Evolutionary conservation across 2,888 invertebrate genomes (phyloP).

Genomic region (Aphidoletes aphidimyza): DNA sequence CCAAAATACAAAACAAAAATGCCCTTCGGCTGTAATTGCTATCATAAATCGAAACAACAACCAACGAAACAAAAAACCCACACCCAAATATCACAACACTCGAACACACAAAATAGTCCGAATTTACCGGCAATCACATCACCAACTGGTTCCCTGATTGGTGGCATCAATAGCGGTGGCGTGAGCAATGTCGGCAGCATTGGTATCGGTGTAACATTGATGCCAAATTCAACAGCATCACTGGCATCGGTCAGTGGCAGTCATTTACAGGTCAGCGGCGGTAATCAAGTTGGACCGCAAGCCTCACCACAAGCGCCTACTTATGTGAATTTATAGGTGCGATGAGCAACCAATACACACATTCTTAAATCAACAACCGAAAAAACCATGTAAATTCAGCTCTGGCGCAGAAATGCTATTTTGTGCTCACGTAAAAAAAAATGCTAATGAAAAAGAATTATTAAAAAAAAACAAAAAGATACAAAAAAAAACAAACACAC

Average conservation of each 20-base stretch:
- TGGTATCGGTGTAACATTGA: constrained; percentile 58
- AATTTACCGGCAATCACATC: constrained; percentile 60
- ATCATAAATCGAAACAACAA: constrained; percentile 54
- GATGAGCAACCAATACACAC: neutral
- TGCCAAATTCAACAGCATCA: constrained; percentile 60
- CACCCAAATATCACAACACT: neutral
- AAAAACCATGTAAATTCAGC: too few species aligned
- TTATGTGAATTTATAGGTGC: constrained; percentile 86
- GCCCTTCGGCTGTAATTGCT: too few species aligned
- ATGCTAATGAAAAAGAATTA: constrained; percentile 8
- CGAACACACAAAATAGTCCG: constrained; percentile 57
- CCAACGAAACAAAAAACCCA: constrained; percentile 52
- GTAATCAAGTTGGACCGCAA: constrained; percentile 66
- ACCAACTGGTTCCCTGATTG: constrained; percentile 57
- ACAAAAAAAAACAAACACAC: neutral
- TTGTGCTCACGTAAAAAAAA: neutral
- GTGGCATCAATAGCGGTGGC: constrained; percentile 60
- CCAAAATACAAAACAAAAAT: too few species aligned
- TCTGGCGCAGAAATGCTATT: too few species aligned
- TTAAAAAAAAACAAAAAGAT: neutral
- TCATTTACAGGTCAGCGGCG: constrained; percentile 60
- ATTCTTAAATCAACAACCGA: neutral
- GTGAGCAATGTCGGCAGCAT: constrained; percentile 60
- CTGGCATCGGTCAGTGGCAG: constrained; percentile 55
- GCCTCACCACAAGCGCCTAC: constrained; percentile 85